These are phyloP conservation scores for Suillia variegata DNA, from an alignment of 2,888 invertebrate species.

Conservation along the genomic window DNA sequence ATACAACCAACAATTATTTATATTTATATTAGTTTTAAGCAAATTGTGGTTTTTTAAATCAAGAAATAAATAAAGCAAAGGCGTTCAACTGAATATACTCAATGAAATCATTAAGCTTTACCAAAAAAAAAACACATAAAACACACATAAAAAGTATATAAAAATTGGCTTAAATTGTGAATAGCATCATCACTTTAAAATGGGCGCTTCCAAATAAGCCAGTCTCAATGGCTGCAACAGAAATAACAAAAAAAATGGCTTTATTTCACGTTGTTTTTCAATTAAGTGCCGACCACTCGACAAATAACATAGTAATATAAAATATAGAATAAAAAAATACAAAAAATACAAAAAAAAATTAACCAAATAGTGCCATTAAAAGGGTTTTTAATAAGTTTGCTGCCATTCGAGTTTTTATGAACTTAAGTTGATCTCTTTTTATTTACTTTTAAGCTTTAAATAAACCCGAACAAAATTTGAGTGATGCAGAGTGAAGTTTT, in stretches of 20 bases:
- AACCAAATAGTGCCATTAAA: slow-evolving; percentile 1
- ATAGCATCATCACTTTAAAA: background rate
- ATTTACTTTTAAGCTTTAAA: too few relatives aligned
- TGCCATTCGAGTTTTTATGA: background rate
- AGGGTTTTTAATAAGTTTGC: background rate
- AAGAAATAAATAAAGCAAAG: too few relatives aligned
- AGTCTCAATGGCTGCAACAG: background rate
- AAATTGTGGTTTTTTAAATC: too few relatives aligned
- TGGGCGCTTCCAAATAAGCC: background rate
- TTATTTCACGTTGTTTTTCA: background rate
- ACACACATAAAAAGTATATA: background rate
- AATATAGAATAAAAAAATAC: background rate
- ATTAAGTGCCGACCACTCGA: background rate
- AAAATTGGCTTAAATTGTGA: background rate
- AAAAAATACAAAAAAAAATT: background rate
- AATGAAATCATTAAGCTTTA: too few relatives aligned
- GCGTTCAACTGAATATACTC: too few relatives aligned
- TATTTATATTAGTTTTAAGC: too few relatives aligned
- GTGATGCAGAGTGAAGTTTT: background rate
- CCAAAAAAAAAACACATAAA: too few relatives aligned
- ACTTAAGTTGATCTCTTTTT: background rate
- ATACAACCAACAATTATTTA: too few relatives aligned
- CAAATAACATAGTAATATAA: background rate
- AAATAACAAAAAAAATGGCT: background rate
- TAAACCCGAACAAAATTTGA: background rate